A percentile compares a stretch with the other conserved stretches of the same genome.
These are phyloP conservation scores for Eupithecia centaureata DNA, from an alignment of 2,888 invertebrate species.

Conservation along the genomic window DNA sequence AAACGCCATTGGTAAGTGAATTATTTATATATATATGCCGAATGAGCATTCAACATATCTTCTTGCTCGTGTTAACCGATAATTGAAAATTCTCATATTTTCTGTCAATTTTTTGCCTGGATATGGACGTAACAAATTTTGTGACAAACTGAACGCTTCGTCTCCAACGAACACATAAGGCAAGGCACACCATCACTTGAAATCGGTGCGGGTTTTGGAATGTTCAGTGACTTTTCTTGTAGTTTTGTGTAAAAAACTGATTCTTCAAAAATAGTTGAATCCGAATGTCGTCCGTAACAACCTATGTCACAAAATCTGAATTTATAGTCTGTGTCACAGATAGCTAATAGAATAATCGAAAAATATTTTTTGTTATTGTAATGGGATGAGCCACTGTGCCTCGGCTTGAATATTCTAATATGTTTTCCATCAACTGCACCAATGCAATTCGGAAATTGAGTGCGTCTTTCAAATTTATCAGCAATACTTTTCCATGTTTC, in stretches of 20 bases:
- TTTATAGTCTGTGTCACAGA: constrained; percentile 39
- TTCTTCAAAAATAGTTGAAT: constrained; percentile 44
- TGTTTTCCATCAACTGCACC: constrained; percentile 44
- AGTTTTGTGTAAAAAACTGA: constrained; percentile 44
- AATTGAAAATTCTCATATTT: constrained; percentile 23
- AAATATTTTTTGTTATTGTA: constrained; percentile 42
- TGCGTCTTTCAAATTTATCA: constrained; percentile 37
- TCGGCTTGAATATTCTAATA: constrained; percentile 39
- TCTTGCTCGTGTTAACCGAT: constrained; percentile 36
- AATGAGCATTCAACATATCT: constrained; percentile 38
- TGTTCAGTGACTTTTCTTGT: background rate
- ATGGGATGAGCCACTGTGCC: constrained; percentile 42
- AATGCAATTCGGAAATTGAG: constrained; percentile 42
- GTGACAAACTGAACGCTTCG: constrained; percentile 24
- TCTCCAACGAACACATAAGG: constrained; percentile 30
- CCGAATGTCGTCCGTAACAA: constrained; percentile 41
- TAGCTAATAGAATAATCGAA: constrained; percentile 41
- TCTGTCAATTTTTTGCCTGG: constrained; percentile 16
- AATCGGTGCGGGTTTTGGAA: constrained; percentile 7
- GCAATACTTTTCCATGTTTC: constrained; percentile 40
- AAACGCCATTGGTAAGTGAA: constrained; percentile 2
- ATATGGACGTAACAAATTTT: constrained; percentile 43
- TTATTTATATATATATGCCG: constrained; percentile 23
- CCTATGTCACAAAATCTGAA: constrained; percentile 18
- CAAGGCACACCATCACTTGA: constrained; percentile 22